Evolutionary conservation across 2,113 vertebrate species (phyloP).

Genomic region (Xenopus laevis): DNA sequence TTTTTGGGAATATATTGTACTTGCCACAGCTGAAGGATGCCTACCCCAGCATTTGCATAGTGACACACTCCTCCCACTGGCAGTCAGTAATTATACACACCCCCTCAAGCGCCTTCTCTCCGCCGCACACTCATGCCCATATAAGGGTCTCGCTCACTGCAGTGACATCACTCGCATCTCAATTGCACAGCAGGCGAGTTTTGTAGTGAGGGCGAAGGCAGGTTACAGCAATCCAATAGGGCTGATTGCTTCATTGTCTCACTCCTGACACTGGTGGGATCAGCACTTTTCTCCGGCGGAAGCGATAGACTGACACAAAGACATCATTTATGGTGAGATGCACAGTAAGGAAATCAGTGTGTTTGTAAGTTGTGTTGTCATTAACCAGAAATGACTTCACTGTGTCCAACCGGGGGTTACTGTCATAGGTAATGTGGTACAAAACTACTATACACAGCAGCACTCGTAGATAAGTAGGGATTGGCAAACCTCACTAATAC

Average conservation of each 20-base stretch:
- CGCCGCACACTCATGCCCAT: not conserved
- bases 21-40: slow-evolving; percentile 5
- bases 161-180: slow-evolving; percentile 20
- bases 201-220: not conserved
- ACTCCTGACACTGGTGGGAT: not conserved
- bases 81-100: not conserved
- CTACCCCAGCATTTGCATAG: slow-evolving; percentile 5
- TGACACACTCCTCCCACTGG: not conserved
- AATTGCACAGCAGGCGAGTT: not conserved
- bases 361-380: no score
- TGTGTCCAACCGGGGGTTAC: no score
- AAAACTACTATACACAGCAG: no score
- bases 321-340: no score
- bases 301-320: no score
- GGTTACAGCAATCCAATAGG: not conserved
- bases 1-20: not conserved
- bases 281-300: not conserved
- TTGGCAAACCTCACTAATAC: no score
- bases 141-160: not conserved
- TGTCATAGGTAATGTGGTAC: no score
- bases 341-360: no score
- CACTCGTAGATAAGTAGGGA: no score
- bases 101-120: not conserved
- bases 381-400: no score
- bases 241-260: slow-evolving; percentile 11